Evolutionary conservation across 2,797 vertebrate species (phyloP).

Genomic region (Valencia hispanica): DNA sequence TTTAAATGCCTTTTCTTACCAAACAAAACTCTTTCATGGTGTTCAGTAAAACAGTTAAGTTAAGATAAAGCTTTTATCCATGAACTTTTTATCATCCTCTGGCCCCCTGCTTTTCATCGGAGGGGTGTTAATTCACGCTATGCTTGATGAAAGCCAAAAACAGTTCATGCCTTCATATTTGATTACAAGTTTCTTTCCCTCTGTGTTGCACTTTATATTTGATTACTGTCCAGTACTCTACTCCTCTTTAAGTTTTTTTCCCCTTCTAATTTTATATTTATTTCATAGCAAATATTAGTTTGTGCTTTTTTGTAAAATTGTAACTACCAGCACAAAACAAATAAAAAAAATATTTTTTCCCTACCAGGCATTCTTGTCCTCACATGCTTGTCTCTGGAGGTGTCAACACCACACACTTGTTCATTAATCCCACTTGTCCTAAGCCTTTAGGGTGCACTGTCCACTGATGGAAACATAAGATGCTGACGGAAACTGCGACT

Average conservation of each 20-base stretch:
- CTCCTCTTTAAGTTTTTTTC: not conserved
- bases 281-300: not conserved
- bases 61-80: slow-evolving; percentile 48
- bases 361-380: slow-evolving; percentile 20
- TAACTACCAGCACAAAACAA: slow-evolving; percentile 10
- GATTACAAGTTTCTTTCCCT: slow-evolving; percentile 21
- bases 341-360: slow-evolving; percentile 16
- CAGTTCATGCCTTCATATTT: slow-evolving; percentile 32
- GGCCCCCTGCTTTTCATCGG: slow-evolving; percentile 18
- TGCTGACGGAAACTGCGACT: slow-evolving; percentile 59
- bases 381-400: slow-evolving; percentile 50
- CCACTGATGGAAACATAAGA: slow-evolving; percentile 62
- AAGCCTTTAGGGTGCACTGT: slow-evolving; percentile 55
- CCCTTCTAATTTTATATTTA: slow-evolving; percentile 3
- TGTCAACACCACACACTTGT: slow-evolving; percentile 54
- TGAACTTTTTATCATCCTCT: slow-evolving; percentile 44
- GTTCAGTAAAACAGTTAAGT: slow-evolving; percentile 22
- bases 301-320: slow-evolving; percentile 19
- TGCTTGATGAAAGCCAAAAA: slow-evolving; percentile 53
- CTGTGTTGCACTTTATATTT: slow-evolving; percentile 17
- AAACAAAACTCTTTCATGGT: slow-evolving; percentile 8
- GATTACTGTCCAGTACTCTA: slow-evolving; percentile 9
- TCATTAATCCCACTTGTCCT: slow-evolving; percentile 68
- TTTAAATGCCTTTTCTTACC: slow-evolving; percentile 15
- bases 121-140: slow-evolving; percentile 26